phyloP scores from a whole-genome alignment of 1,140 invertebrate genomes.

The Drosophila trapezifrons region DNA sequence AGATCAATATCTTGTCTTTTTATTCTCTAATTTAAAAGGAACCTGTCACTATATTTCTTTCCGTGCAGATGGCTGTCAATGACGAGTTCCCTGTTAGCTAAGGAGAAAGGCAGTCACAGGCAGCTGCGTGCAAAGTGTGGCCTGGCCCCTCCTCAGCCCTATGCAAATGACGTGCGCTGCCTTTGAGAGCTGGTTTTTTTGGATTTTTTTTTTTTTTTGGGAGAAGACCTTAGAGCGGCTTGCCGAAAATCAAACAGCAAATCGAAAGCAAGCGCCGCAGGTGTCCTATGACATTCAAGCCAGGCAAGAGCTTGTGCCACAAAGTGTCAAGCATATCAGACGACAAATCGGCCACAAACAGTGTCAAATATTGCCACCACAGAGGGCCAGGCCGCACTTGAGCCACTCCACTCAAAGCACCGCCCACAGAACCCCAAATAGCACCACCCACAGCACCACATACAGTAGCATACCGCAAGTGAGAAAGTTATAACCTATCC shows the following conservation, averaged over 20 bases:
- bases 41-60: neutral
- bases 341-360: slow-evolving; percentile 39
- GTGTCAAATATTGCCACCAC: slow-evolving; percentile 37
- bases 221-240: slow-evolving; percentile 2
- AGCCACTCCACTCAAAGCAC: slow-evolving; percentile 2
- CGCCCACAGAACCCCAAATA: neutral
- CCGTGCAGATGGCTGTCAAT: slow-evolving; percentile 3
- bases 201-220: neutral
- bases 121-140: slow-evolving; percentile 27
- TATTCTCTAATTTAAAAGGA: neutral
- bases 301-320: slow-evolving; percentile 13
- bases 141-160: slow-evolving; percentile 7
- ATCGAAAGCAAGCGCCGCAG: slow-evolving; percentile 38
- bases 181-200: slow-evolving; percentile 15
- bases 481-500: slow-evolving; percentile 22
- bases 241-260: slow-evolving; percentile 37
- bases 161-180: slow-evolving; percentile 37
- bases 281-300: slow-evolving; percentile 23
- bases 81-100: slow-evolving; percentile 1
- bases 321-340: slow-evolving; percentile 41
- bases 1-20: neutral
- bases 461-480: slow-evolving; percentile 15
- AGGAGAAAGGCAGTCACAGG: neutral
- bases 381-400: slow-evolving; percentile 13
- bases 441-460: neutral